Base-by-base conservation (phyloP, 1,140 invertebrate genomes). In the Drosophila gunungcola region DNA sequence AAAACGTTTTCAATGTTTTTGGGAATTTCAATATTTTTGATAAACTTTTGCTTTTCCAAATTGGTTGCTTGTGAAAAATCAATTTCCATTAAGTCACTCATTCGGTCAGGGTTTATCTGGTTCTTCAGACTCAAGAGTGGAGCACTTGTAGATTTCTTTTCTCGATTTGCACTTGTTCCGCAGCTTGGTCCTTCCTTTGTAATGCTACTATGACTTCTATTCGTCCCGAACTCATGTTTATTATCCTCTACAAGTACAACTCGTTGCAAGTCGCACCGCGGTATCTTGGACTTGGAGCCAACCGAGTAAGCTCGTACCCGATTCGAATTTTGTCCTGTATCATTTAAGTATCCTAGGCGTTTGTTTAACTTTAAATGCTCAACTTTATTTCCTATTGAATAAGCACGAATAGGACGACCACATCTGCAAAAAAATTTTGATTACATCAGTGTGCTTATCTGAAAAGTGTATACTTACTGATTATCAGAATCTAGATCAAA, bases 351-450 rank as follows among this genome's bases (percentile, higher is more conserved):
- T 62, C 84, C 76, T 32, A 82, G 76, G 62, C 78, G 85, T 48
- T 89, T 78, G 21, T 70, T 84, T n/a, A 77, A 57, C 61, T 90
- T 91, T n/a, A 68, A 74, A 41, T 93, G 93, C 68, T 96, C 95
- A n/a, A 95, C 94, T 69, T 95, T 94, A 29, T 96, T 97, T 6
- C 97, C 97, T 48, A 98, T 96, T 29, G 97, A 98, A 91, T 98
- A 98, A 3, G 97, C 96, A 77, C 97, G 94, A 42, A 94, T 93
- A 27, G 95, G 96, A 60, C 96, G 93, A 78, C 94, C 93, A 80
- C 92, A 86, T 73, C 85, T 81, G 13, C 5, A 57, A 56, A n/a
- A 45, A 36, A 4, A 76, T 21, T 10, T 52, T 25, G 2, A 6
- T 10, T 36, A 11, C 9, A 12, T 39, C 7, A 29, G 3, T 38